Evolutionary conservation across 2,888 invertebrate genomes (phyloP).

Genomic region (Craniophora ligustri): DNA sequence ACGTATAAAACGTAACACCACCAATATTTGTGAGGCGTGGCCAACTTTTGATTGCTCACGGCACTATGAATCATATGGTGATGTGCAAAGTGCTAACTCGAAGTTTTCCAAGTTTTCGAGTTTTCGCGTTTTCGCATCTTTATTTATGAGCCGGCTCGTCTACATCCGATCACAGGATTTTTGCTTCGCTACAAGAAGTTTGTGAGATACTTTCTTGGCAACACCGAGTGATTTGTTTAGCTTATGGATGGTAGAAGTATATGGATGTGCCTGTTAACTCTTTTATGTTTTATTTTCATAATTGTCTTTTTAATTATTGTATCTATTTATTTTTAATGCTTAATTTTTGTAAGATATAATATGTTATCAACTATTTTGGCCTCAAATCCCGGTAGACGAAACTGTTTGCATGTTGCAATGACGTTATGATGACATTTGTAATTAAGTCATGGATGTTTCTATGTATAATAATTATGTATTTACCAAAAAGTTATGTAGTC

Average conservation of each 20-base stretch:
- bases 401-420: too few species aligned
- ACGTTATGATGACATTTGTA: too few species aligned
- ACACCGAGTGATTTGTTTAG: conserved; percentile 47
- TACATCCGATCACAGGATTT: conserved; percentile 73
- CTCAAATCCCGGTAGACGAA: too few species aligned
- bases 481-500: too few species aligned
- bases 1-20: conserved; percentile 15
- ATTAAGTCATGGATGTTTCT: too few species aligned
- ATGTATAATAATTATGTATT: too few species aligned
- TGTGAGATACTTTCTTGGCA: conserved; percentile 50
- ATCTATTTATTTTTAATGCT: too few species aligned
- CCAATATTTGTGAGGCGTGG: conserved; percentile 53
- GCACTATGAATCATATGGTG: conserved; percentile 74
- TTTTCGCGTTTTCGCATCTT: conserved; percentile 73
- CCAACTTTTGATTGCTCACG: conserved; percentile 79
- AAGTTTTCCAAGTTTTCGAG: conserved; percentile 63
- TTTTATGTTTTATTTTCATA: too few species aligned
- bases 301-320: too few species aligned
- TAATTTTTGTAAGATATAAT: too few species aligned
- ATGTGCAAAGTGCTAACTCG: conserved; percentile 64
- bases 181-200: conserved; percentile 53
- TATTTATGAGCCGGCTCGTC: conserved; percentile 78
- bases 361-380: too few species aligned
- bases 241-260: conserved; percentile 12
- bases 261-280: conserved; percentile 12